Base-by-base conservation (phyloP, 2,113 vertebrate genomes). In the Mustela lutreola region DNA sequence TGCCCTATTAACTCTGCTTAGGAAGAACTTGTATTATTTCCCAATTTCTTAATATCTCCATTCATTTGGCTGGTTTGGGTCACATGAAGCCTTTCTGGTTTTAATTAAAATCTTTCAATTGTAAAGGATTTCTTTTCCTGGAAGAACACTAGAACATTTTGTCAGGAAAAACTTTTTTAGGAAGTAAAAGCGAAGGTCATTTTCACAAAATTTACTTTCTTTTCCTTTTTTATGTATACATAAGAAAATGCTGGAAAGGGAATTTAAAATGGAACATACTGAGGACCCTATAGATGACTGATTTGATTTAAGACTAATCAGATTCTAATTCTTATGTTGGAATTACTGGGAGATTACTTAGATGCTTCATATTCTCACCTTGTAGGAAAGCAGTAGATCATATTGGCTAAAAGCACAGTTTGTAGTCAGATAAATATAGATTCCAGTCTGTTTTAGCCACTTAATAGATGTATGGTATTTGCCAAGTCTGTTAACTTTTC, bases 101-200 rank as follows among this genome's bases (percentile, higher is more conserved):
- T 95, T 95, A 88, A 97, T 94, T 95, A 97, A 94, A 95, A 42
- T 39, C 7, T 91, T 88, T 94, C 39, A 80, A 28, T 97, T 92
- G 39, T 93, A 58, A 97, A 86, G 36, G 42, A 60, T 82, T 95
- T 81, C 21, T 94, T 93, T 93, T 92, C 65, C 67, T 87, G 36
- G 11, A 95, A 94, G 58, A 88, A 50, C 50, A 36, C 45, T 91
- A 94, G 92, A 90, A 90, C 70, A 92, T 97, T 88, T 96, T 80
- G 50, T 90, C 24, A 81, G 70, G 15, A 33, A 90, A 53, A 89
- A 62, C 9, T 91, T 96, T 96, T 78, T 73, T 48, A 48, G n/a
- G 39, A 95, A 92, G 5, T 85, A 31, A 94, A 16, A 92, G 24
- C 65, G 39, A 88, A 81, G 65, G 33, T 5, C 12, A 84, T 93